Evolutionary conservation across 2,113 vertebrate species (phyloP), one percentile per base, ranked within the genome.

Genomic region (Syrmaticus mikado): DNA sequence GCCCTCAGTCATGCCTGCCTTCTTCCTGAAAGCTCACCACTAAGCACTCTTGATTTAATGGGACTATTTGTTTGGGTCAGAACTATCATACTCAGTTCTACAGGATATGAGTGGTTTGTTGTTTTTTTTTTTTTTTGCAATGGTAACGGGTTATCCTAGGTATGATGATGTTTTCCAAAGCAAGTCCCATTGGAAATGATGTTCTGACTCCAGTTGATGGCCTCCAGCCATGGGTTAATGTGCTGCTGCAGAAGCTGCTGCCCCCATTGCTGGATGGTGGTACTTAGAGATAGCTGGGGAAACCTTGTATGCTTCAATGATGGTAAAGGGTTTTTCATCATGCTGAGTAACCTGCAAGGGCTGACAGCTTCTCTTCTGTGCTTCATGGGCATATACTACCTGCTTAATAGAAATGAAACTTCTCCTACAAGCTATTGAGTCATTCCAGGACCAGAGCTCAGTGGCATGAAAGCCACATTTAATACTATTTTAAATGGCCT

Each of bases 191-290:
- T 9, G 27, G 32, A 52, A 50, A 34, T 28, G 19, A 34, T 27
- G 13, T 7, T 53, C 41, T 57, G 34, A 66, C 67, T 67, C 43
- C 32, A 66, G 24, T 12, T 14, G 27, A 22, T 13, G 40, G 8
- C 8, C 6, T 78, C 30, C 20, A 41, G 45, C 40, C 2, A 0
- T 5, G 5, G 10, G 21, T 66, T 0, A 0, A 22, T 53, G 40
- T 38, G 38, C 8, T 66, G 30, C 45, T 38, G 16, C 1, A 0
- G 30, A 16, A 75, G 21, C 45, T 84, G 25, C 45, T 82, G 20
- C 17, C n/a, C 13, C 38, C 1, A 0, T 21, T 36, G 38, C 28
- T 48, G 12, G 13, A 5, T 0, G 0, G 8, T 66, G n/a, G 15
- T 15, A 38, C 71, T 30, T 55, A 13, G 25, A 50, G 32, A 6